These are phyloP conservation scores for Zygothrica quintamaculata DNA, from an alignment of 2,888 invertebrate species.

Conservation along the genomic window DNA sequence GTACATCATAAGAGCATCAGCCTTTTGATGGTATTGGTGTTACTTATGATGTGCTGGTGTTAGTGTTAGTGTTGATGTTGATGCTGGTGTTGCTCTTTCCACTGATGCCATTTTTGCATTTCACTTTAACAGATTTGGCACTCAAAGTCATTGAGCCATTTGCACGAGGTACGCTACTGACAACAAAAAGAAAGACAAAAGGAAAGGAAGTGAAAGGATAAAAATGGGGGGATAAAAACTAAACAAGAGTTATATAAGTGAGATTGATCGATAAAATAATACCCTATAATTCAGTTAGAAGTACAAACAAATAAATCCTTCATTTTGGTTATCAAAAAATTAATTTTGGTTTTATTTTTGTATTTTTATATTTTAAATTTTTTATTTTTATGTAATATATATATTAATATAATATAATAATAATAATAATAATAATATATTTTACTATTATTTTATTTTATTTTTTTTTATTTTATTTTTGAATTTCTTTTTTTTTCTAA, in stretches of 20 bases:
- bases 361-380: neutral
- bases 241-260: slow-evolving; percentile 2
- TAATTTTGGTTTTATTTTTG: neutral
- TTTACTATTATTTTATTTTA: neutral
- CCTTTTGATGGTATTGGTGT: neutral
- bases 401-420: neutral
- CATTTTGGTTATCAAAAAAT: neutral
- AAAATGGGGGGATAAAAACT: slow-evolving; percentile 8
- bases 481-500: neutral
- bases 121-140: slow-evolving; percentile 55
- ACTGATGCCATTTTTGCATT: slow-evolving; percentile 49
- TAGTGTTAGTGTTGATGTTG: neutral
- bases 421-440: neutral
- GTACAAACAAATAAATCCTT: too few relatives aligned
- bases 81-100: neutral
- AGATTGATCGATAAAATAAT: neutral
- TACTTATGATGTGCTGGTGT: neutral
- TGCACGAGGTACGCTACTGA: slow-evolving; percentile 40
- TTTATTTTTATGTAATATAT: neutral
- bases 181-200: slow-evolving; percentile 18
- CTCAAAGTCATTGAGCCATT: slow-evolving; percentile 58
- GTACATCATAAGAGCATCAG: too few relatives aligned
- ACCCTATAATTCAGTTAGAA: slow-evolving; percentile 15
- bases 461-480: neutral
- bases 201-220: neutral